Percentiles rank a stretch among this genome's conserved stretches.
These are phyloP conservation scores for Corythornis leucogaster DNA, from an alignment of 2,797 vertebrate species.

Conservation along the genomic window DNA sequence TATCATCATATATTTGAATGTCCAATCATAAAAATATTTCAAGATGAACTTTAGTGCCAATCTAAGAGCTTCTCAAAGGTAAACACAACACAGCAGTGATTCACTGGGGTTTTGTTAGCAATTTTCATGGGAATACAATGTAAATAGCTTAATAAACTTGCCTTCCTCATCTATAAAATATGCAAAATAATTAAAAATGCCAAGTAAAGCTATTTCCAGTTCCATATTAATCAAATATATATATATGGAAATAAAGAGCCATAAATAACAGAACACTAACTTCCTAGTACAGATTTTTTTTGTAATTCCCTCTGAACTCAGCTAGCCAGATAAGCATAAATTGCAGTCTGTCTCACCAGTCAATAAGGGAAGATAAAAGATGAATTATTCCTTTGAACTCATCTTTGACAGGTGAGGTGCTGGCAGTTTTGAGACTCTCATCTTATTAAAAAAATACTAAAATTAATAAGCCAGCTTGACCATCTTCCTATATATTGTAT, in stretches of 20 bases:
- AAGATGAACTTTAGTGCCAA: not conserved
- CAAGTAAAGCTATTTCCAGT: not conserved
- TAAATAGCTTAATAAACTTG: not conserved
- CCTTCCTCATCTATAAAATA: not conserved
- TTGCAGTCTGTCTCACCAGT: not conserved
- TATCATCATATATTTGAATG: not conserved
- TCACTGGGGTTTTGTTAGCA: not conserved
- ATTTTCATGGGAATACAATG: not conserved
- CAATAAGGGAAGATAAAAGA: conserved; percentile 8
- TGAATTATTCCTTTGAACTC: conserved; percentile 39
- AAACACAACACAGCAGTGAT: not conserved
- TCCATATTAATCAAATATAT: not conserved
- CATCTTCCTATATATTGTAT: conserved; percentile 12
- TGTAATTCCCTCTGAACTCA: conserved; percentile 2
- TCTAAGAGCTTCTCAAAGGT: not conserved
- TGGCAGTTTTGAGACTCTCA: not conserved
- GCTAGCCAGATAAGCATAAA: conserved; percentile 14
- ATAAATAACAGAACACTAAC: not conserved
- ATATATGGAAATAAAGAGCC: not conserved
- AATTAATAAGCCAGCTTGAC: not conserved
- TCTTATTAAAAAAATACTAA: not conserved
- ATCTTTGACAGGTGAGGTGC: conserved; percentile 18
- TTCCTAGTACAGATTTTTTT: not conserved
- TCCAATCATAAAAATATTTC: not conserved
- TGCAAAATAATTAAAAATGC: not conserved